Percentiles rank a stretch among this genome's conserved stretches.
Conservation (phyloP, 2,888 invertebrate genomes). For the Amblyjoppa fuscipennis region DNA sequence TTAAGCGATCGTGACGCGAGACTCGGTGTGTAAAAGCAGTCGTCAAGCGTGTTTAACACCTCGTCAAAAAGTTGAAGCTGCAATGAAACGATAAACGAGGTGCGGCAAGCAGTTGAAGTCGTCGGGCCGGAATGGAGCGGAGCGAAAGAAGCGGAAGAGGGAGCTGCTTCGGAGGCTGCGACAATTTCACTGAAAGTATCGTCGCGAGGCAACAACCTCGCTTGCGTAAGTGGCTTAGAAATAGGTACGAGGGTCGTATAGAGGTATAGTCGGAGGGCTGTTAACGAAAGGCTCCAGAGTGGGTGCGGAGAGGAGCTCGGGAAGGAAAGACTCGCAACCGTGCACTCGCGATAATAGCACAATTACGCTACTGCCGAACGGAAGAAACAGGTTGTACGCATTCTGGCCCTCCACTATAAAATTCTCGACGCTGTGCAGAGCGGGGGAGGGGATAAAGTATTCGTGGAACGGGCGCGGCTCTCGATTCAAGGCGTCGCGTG, state of each 20-base stretch:
- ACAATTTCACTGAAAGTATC: constrained; percentile 68
- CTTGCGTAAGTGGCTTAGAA: constrained; percentile 66
- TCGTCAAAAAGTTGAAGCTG: constrained; percentile 52
- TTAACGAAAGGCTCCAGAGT: constrained; percentile 45
- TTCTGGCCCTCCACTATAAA: constrained; percentile 34
- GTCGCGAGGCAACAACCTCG: constrained; percentile 6
- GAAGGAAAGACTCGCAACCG: constrained; percentile 21
- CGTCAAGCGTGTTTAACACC: constrained; percentile 32
- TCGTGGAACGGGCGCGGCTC: not conserved
- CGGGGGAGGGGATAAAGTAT: not conserved
- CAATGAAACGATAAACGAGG: constrained; percentile 7
- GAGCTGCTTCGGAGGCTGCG: constrained; percentile 9
- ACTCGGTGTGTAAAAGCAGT: constrained; percentile 5
- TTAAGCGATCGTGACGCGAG: constrained; percentile 16
- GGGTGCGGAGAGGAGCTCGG: constrained; percentile 26
- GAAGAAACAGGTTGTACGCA: constrained; percentile 75
- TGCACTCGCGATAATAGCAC: constrained; percentile 73
- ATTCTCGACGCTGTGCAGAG: not conserved
- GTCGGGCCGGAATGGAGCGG: not conserved
- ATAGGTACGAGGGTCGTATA: constrained; percentile 47
- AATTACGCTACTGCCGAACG: constrained; percentile 72
- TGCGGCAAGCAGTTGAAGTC: not conserved
- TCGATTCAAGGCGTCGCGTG: not conserved
- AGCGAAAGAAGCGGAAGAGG: not conserved
- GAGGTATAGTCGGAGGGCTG: not conserved